Conservation (phyloP, 2,888 invertebrate species). For the Troides helena region DNA sequence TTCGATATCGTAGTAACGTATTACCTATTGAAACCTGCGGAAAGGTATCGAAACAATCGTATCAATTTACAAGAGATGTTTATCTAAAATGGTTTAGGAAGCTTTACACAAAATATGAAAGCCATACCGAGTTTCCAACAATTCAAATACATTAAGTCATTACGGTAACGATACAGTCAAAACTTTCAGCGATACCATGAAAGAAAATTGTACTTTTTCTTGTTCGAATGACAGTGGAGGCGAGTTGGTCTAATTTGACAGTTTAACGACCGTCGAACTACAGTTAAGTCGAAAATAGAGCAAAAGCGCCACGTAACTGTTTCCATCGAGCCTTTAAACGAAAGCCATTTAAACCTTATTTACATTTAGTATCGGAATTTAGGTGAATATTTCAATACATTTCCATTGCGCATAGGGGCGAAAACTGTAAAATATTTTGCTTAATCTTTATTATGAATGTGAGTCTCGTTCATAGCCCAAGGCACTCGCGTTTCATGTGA, state of each 20-base stretch:
- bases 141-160: slow-evolving; percentile 25
- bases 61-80: not conserved
- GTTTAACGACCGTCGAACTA: slow-evolving; percentile 56
- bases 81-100: not conserved
- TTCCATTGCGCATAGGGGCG: slow-evolving; percentile 29
- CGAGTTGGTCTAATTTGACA: slow-evolving; percentile 64
- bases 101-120: not conserved
- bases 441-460: slow-evolving; percentile 70
- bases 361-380: slow-evolving; percentile 39
- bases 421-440: slow-evolving; percentile 39
- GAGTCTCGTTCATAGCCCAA: slow-evolving; percentile 64
- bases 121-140: slow-evolving; percentile 11
- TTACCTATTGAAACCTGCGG: not conserved
- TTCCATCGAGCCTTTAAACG: slow-evolving; percentile 42
- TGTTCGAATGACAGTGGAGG: slow-evolving; percentile 56
- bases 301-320: slow-evolving; percentile 32
- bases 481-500: slow-evolving; percentile 71
- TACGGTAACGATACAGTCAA: slow-evolving; percentile 49
- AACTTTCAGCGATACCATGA: slow-evolving; percentile 63
- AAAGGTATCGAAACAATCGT: not conserved
- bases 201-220: slow-evolving; percentile 65
- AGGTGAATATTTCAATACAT: slow-evolving; percentile 24
- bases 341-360: slow-evolving; percentile 43
- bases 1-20: slow-evolving; percentile 14
- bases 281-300: slow-evolving; percentile 48